Conservation (phyloP, 2,113 vertebrate genomes). For the Erythrolamprus reginae region DNA sequence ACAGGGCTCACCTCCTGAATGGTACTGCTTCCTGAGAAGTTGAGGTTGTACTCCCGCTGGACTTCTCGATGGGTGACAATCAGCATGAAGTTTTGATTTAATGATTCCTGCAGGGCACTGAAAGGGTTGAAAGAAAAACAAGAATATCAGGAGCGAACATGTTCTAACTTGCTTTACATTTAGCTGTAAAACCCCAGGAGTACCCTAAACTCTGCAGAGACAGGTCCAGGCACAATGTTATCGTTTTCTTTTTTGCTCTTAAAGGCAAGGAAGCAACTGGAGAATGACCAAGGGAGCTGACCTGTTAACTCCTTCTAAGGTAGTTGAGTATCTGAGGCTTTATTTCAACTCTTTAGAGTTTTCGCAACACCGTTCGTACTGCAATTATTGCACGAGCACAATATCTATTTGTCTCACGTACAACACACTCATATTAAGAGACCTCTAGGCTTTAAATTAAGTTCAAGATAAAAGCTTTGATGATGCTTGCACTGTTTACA, state of each 20-base stretch:
- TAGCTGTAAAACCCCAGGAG: conserved; percentile 74
- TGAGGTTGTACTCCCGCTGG: conserved; percentile 98
- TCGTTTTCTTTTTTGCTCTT: conserved; percentile 64
- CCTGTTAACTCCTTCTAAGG: conserved; percentile 70
- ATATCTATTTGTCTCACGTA: conserved; percentile 7
- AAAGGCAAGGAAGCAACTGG: conserved; percentile 68
- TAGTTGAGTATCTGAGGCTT: conserved; percentile 55
- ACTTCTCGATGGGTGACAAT: conserved; percentile 95
- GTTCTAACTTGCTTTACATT: conserved; percentile 82
- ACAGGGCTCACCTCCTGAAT: conserved; percentile 91
- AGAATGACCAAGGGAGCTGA: conserved; percentile 73
- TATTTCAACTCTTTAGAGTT: conserved; percentile 47
- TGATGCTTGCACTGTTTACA: not conserved
- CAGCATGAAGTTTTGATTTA: conserved; percentile 98
- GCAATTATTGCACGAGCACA: conserved; percentile 42
- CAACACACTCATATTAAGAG: conserved; percentile 34
- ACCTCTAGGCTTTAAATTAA: conserved; percentile 26
- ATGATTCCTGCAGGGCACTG: conserved; percentile 92
- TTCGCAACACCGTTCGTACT: conserved; percentile 37
- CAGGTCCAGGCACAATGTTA: conserved; percentile 80
- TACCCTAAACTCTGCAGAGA: conserved; percentile 74
- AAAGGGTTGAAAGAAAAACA: conserved; percentile 78
- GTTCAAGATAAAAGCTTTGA: not conserved
- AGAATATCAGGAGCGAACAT: conserved; percentile 83
- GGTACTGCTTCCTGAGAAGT: conserved; percentile 97